phyloP scores from a whole-genome alignment of 2,888 invertebrate species.

The Heliconius cydno region DNA sequence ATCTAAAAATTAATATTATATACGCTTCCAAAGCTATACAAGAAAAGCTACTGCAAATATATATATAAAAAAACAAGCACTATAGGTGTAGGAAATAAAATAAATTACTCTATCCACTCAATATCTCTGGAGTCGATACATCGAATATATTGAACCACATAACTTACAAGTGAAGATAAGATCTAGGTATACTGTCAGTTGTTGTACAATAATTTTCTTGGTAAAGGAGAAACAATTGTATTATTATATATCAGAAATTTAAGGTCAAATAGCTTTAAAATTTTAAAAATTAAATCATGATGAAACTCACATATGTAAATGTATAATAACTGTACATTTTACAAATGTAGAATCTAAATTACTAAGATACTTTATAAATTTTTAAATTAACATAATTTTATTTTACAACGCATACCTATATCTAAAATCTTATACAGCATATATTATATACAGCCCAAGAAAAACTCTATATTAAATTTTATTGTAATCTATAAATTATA shows the following conservation, averaged over 20 bases:
- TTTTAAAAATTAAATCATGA: neutral
- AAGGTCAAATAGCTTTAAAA: neutral
- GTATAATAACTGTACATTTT: neutral
- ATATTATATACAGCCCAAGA: neutral
- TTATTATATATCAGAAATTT: constrained; percentile 3
- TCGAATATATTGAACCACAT: constrained; percentile 40
- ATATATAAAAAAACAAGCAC: neutral
- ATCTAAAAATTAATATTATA: neutral
- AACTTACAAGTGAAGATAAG: constrained; percentile 41
- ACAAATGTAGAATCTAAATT: neutral
- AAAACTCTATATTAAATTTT: neutral
- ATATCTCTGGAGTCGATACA: constrained; percentile 35
- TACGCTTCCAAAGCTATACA: neutral
- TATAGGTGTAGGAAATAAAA: constrained; percentile 7
- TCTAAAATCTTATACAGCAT: neutral
- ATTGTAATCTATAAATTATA: neutral
- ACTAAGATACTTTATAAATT: too few species aligned
- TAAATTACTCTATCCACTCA: constrained; percentile 27
- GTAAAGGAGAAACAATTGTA: constrained; percentile 29
- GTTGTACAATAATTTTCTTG: constrained; percentile 38
- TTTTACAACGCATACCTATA: neutral
- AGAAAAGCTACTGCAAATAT: neutral
- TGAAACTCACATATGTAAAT: neutral
- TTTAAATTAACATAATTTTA: neutral
- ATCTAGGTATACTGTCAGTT: constrained; percentile 39